Conservation (phyloP, 2,797 vertebrate species). For the Rhyacichthys aspro region DNA sequence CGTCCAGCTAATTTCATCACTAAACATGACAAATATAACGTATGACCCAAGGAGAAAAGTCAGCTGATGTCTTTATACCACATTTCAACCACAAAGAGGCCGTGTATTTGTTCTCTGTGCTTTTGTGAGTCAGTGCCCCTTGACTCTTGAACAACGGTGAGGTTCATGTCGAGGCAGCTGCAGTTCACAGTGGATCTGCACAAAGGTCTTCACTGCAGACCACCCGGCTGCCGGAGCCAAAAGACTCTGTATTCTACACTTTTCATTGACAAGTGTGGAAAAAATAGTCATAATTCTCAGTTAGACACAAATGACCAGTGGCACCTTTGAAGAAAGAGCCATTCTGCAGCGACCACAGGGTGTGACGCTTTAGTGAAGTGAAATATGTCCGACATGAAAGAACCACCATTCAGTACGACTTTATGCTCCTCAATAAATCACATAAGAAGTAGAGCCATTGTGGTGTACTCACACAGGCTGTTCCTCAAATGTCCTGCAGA, state of each 20-base stretch:
- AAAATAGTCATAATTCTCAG: conserved; percentile 65
- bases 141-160: conserved; percentile 61
- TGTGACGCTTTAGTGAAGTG: conserved; percentile 36
- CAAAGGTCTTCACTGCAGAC: conserved; percentile 69
- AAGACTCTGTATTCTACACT: conserved; percentile 40
- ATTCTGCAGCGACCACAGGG: conserved; percentile 52
- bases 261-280: conserved; percentile 59
- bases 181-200: conserved; percentile 37
- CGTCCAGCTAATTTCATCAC: not conserved
- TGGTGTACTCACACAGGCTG: not conserved
- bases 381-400: conserved; percentile 57
- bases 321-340: conserved; percentile 57
- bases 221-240: conserved; percentile 71
- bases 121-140: conserved; percentile 53
- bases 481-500: conserved; percentile 51
- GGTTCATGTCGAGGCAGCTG: conserved; percentile 61
- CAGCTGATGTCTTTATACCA: conserved; percentile 13
- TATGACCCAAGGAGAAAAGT: conserved; percentile 17
- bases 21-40: not conserved
- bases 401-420: conserved; percentile 43
- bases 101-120: conserved; percentile 41
- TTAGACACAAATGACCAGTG: conserved; percentile 54
- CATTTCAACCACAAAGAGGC: conserved; percentile 37
- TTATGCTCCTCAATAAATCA: conserved; percentile 8
- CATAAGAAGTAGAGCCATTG: conserved; percentile 29